Base-by-base conservation (phyloP, 2,888 invertebrate genomes). In the Caenorhabditis uteleia region DNA sequence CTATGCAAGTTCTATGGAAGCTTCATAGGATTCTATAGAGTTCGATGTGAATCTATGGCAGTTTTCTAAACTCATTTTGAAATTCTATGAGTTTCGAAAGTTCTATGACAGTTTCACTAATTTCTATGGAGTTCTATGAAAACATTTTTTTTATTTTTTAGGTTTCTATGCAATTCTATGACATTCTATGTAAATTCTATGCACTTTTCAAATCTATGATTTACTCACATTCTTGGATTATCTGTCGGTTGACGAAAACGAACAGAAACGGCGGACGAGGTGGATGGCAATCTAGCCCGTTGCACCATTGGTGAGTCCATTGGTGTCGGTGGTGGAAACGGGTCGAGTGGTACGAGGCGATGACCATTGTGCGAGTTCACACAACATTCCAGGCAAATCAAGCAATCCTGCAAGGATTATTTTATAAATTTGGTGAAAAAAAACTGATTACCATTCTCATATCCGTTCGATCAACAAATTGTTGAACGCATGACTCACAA, bases 361-460 rank as follows among this genome's bases (percentile, higher is more conserved):
- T 79, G 79, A 16, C 77, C 77, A 55, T 79, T 80, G 57, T 79
- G 79, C n/a, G 56, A 43, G 40, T 78, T 77, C 16, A 79, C 79
- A 61, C 79, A 79, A 44, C 79, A 79, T 51, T 79, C 79, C 26
- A 79, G 55, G 44, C 79, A 79, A 10, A 61, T 42, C 6, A 61
- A 49, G 27, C 61, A 61, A 20, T 61, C 61, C 59, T 59, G 18
- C 14, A 50, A 50, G 21, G 5, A 38, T 20, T 5, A 10, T 14
- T 38, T 16, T 20, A 18, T 38, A 16, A 16, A 20, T 18, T 38
- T 16, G 10, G 10, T 8, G 5, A 20, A 20, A 38, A 38, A 16
- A 38, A n/a, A n/a, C 7, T 16, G 36, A 16, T 29, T 21, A 59
- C 59, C 34, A 61, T 20, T 36, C 49, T 44, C 39, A 53, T 48